Evolutionary conservation across 2,888 invertebrate species (phyloP), one percentile per base, ranked within the genome.

Genomic region (Steinernema hermaphroditum): DNA sequence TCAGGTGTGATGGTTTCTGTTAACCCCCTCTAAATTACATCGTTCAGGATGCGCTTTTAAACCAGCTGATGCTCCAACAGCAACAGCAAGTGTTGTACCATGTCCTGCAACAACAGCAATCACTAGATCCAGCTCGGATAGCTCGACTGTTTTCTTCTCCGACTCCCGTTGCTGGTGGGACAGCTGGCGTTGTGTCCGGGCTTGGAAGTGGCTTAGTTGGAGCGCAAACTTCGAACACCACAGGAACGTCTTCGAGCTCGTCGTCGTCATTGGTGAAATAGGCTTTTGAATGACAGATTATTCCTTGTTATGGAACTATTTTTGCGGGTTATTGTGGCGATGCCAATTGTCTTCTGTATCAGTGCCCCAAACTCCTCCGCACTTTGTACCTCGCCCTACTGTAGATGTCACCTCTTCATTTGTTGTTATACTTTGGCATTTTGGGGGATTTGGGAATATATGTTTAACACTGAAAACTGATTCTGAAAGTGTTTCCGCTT

Each of bases 371-470:
- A 46, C 22, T 46, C 46, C 46, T 46, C 46, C 46, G 46, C 46
- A 46, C 16, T n/a, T 37, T 46, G 46, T 46, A 46, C 46, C 46
- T 46, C 46, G 46, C 46, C n/a, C 22, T 46, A 19, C 46, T 16
- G 16, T 46, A 46, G 46, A 46, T 19, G 46, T 46, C 46, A 46
- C 46, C 46, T 46, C 46, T 46, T 4, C 22, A 46, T 16, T 46
- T 46, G 46, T 46, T 46, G 22, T 37, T 46, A 46, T n/a, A 46
- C 46, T 19, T 46, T 46, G 46, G 46, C 46, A 46, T 46, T 46
- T 46, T 16, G 22, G 46, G 46, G 46, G 46, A 19, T 46, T 46
- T 16, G 46, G 46, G 46, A 46, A 46, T 46, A 46, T 46, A 46
- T 46, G 46, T 9, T 19, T 46, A 9, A 19, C 16, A 46, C 19